These are phyloP conservation scores for Trichomalopsis sarcophagae DNA, from an alignment of 1,140 invertebrate genomes.

Conservation along the genomic window DNA sequence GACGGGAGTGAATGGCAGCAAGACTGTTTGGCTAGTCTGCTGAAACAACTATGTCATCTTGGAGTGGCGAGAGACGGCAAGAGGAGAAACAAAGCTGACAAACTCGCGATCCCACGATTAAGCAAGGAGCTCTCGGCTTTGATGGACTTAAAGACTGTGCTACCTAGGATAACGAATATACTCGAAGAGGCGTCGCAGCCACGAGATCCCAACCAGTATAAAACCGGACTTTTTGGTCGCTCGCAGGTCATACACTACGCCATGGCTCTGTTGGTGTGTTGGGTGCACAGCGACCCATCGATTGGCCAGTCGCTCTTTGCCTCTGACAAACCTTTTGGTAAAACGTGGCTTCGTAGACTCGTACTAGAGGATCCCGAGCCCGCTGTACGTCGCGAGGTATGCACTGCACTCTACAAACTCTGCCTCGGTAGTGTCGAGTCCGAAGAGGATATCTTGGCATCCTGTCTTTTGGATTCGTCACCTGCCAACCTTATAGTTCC, in stretches of 20 bases:
- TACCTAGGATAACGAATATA: conserved; percentile 89
- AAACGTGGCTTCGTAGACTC: conserved; percentile 83
- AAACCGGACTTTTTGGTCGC: conserved; percentile 91
- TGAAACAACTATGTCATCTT: conserved; percentile 90
- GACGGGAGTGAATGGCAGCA: conserved; percentile 94
- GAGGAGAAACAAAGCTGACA: conserved; percentile 76
- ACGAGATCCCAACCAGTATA: conserved; percentile 87
- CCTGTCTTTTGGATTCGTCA: conserved; percentile 52
- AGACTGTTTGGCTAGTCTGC: conserved; percentile 90
- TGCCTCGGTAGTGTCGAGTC: conserved; percentile 84
- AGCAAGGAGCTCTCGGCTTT: conserved; percentile 85
- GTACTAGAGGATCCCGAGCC: conserved; percentile 91
- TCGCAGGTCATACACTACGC: conserved; percentile 89
- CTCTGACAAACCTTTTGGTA: conserved; percentile 78
- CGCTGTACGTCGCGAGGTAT: conserved; percentile 90
- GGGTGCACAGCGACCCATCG: conserved; percentile 85
- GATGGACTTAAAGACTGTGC: conserved; percentile 88
- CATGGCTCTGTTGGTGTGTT: conserved; percentile 87
- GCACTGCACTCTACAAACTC: conserved; percentile 89
- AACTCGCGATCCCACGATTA: conserved; percentile 80
- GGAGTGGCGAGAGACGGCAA: conserved; percentile 80
- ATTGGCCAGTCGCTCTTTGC: conserved; percentile 81
- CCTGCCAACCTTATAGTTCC: conserved; percentile 81
- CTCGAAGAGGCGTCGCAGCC: conserved; percentile 88
- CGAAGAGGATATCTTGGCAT: conserved; percentile 76